phyloP scores from a whole-genome alignment of 2,113 vertebrate genomes.

The Peromyscus californicus region DNA sequence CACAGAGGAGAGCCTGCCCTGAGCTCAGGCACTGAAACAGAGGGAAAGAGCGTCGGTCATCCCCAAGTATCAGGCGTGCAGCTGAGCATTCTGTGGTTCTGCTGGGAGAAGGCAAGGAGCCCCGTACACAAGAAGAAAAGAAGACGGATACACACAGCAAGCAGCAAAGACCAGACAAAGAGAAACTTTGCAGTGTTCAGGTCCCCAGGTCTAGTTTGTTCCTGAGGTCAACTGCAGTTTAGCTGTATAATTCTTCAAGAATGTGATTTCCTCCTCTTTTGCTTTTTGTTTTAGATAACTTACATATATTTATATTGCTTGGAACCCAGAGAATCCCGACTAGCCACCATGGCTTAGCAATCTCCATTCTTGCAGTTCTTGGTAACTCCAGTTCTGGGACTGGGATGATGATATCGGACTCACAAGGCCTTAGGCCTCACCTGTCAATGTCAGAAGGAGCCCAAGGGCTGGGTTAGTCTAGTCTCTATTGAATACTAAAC shows the following conservation, averaged over 20 bases:
- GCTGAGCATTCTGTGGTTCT: neutral
- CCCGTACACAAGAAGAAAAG: neutral
- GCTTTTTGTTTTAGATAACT: slow-evolving; percentile 19
- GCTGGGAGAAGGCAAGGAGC: neutral
- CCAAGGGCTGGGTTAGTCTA: neutral
- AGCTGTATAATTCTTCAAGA: neutral
- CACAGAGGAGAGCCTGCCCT: neutral
- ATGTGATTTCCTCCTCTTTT: neutral
- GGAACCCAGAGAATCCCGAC: neutral
- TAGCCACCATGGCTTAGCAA: neutral
- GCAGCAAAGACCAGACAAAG: neutral
- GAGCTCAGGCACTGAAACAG: neutral
- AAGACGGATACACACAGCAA: neutral
- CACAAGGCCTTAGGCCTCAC: neutral
- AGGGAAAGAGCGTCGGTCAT: neutral
- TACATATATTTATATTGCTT: neutral
- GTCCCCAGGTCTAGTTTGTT: neutral
- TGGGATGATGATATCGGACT: neutral
- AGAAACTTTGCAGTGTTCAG: neutral
- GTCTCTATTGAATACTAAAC: neutral
- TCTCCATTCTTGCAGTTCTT: neutral
- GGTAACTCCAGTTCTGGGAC: neutral
- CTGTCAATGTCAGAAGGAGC: neutral
- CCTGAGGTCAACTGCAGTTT: neutral
- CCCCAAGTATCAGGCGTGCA: neutral